These are phyloP conservation scores for Onthophagus sagittarius DNA, from an alignment of 2,888 invertebrate genomes.

Conservation along the genomic window DNA sequence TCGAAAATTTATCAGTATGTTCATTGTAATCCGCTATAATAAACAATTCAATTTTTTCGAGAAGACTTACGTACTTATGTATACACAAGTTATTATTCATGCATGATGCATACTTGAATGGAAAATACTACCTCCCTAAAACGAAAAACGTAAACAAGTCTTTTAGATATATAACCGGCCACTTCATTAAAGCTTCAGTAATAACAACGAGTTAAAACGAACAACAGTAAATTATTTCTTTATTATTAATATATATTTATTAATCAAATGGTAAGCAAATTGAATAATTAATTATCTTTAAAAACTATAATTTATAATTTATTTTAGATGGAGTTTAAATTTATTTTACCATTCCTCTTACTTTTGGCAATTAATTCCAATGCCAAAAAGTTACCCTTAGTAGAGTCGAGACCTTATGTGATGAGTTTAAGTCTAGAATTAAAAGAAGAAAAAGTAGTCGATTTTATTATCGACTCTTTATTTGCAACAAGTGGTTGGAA, in stretches of 20 bases:
- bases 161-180: too few species aligned
- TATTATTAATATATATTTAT: not conserved
- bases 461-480: constrained; percentile 24
- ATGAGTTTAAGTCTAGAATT: constrained; percentile 21
- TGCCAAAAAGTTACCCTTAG: constrained; percentile 15
- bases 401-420: constrained; percentile 18
- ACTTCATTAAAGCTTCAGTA: too few species aligned
- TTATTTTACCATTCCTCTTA: not conserved
- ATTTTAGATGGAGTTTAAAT: constrained; percentile 3
- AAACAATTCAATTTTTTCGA: too few species aligned
- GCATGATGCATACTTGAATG: too few species aligned
- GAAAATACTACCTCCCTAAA: too few species aligned
- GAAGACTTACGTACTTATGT: too few species aligned
- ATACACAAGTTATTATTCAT: too few species aligned
- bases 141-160: too few species aligned
- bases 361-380: constrained; percentile 10
- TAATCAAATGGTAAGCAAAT: not conserved
- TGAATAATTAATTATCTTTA: not conserved
- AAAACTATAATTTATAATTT: not conserved
- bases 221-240: too few species aligned
- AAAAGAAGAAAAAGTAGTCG: constrained; percentile 23
- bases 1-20: not conserved
- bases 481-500: constrained; percentile 17
- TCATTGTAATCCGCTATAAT: too few species aligned
- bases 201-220: too few species aligned